Conservation (phyloP, 1,140 invertebrate genomes). For the Acyrthosiphon pisum region DNA sequence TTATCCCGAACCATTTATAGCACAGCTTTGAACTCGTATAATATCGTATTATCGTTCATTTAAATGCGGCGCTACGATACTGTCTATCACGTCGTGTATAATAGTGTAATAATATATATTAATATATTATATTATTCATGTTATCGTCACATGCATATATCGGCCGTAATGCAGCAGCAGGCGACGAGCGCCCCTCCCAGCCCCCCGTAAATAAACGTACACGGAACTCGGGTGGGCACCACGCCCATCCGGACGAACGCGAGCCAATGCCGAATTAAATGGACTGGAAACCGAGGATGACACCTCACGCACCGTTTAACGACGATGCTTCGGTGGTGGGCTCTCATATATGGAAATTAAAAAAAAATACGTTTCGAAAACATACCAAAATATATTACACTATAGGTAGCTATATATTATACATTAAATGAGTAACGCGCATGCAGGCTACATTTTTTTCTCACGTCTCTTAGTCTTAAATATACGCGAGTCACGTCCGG, state of each 20-base stretch:
- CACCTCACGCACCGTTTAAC: conserved; percentile 22
- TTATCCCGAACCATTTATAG: background rate
- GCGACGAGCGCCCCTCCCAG: background rate
- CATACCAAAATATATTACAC: background rate
- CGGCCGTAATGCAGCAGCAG: background rate
- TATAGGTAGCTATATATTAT: background rate
- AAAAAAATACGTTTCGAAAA: background rate
- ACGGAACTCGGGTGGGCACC: background rate
- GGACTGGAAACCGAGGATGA: conserved; percentile 23
- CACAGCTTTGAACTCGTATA: background rate
- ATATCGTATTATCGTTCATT: background rate
- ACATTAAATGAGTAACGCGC: background rate
- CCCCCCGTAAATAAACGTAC: background rate
- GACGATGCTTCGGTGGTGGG: background rate
- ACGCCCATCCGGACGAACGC: conserved; percentile 34
- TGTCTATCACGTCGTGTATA: background rate
- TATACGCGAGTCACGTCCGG: background rate
- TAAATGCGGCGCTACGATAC: background rate
- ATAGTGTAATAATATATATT: background rate
- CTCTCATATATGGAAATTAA: background rate
- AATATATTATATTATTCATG: background rate
- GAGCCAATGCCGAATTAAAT: conserved; percentile 50
- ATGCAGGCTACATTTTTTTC: no score
- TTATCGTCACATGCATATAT: background rate
- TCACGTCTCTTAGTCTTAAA: background rate